Base-by-base conservation (phyloP, 2,113 vertebrate genomes). In the Equus przewalskii region DNA sequence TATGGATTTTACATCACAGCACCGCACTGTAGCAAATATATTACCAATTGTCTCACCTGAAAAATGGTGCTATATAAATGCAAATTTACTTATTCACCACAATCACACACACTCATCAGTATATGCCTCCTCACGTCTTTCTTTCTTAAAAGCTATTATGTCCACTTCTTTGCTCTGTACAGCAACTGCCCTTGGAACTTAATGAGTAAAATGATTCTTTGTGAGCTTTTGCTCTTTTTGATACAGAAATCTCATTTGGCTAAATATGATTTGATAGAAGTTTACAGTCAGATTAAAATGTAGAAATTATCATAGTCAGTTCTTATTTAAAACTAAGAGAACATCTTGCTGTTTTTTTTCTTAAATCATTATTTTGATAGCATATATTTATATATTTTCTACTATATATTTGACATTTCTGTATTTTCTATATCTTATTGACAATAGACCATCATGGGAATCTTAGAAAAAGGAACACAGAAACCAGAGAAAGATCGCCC, bases 51-150 rank as follows among this genome's bases (percentile, higher is more conserved):
- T 95, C 90, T 97, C 54, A 76, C 65, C 86, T 98, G 91, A 98
- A 96, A 95, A 97, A 95, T 97, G 67, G 93, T 91, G 89, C 78
- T 89, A 96, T 97, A 96, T 96, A 95, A 97, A 97, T 97, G 96
- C 92, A 97, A 96, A 89, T 92, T 79, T 56, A 65, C 58, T 82
- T 46, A 56, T 33, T 81, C 16, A 24, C 51, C 36, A 65, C 64
- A 72, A 58, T 72, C 92, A 51, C 62, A 72, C 14, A 8, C 19
- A 36, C 65, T 96, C 60, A 69, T 90, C 76, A 80, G 75, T 33
- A 70, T 15, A 75, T 49, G n/a, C 51, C 67, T 84, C 51, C 46
- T 85, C 12, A 70, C 83, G 89, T 30, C 62, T 60, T 86, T 95
- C 85, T 97, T 92, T 82, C 97, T 91, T 96, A 93, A 93, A 88